These are phyloP conservation scores for Solenodon paradoxus DNA, from an alignment of 2,113 vertebrate genomes.

Conservation along the genomic window DNA sequence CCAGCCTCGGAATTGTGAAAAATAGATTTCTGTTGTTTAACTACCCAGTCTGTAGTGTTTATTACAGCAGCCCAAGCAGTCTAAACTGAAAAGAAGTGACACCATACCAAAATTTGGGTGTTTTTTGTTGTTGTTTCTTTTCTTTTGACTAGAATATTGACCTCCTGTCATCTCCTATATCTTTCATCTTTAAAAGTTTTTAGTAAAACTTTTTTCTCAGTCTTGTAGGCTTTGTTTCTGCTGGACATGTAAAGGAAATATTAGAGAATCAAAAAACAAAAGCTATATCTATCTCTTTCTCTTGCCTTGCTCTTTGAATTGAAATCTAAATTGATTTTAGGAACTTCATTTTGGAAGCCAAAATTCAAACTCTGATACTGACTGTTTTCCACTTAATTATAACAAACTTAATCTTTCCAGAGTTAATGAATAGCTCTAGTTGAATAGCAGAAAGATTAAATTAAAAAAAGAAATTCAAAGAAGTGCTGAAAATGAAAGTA, in stretches of 20 bases:
- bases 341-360: not conserved
- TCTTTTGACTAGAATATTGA: not conserved
- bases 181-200: not conserved
- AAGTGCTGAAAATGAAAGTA: not conserved
- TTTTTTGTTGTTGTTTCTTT: not conserved
- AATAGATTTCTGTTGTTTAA: not conserved
- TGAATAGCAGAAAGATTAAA: not conserved
- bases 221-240: not conserved
- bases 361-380: not conserved
- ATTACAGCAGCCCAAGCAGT: not conserved
- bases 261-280: not conserved
- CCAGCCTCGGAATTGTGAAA: not conserved
- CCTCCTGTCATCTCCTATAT: not conserved
- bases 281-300: not conserved
- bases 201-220: not conserved
- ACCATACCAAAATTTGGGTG: not conserved
- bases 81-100: too few relatives aligned
- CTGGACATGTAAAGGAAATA: conserved; percentile 13
- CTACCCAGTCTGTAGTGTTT: not conserved
- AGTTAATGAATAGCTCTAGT: not conserved
- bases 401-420: not conserved
- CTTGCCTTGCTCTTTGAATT: not conserved
- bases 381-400: not conserved
- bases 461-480: not conserved
- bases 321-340: not conserved